Base-by-base conservation (phyloP, 2,797 vertebrate genomes). In the Antennarius maculatus region DNA sequence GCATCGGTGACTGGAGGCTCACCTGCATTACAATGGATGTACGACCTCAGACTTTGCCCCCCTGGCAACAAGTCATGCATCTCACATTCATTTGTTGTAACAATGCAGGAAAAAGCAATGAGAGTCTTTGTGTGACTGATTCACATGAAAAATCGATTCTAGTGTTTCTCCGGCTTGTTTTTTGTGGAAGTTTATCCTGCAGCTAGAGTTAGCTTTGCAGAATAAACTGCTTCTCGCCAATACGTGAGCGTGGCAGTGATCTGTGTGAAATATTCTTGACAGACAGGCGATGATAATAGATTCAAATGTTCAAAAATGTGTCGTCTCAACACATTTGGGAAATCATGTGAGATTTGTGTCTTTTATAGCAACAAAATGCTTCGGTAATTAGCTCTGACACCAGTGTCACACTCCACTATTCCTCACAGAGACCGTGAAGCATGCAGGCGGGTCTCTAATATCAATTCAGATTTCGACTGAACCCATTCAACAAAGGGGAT, bases 401-500 rank as follows among this genome's bases (percentile, higher is more conserved):
- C 5, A 11, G 13, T 46, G 14, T 34, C 23, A 31, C 41, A 28
- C 27, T 61, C 14, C 31, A 23, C 17, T 34, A 34, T n/a, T 66
- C 13, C 47, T 41, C 2, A 48, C 42, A 23, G 56, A 56, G 65
- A 53, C 1, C 17, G 11, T 27, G 11, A 55, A 23, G 28, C 48
- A 16, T 17, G 10, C 16, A 45, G 8, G 7, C 23, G 54, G 5
- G 23, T 34, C 31, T 2, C 31, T 34, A 34, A 34, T 34, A 34
- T 34, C 31, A 34, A 34, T 34, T 2, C 31, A 34, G 31, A 34
- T 34, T 34, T 34, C 5, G 11, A 66, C 46, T 45, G 45, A 62
- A 53, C 42, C 29, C 49, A 69, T 72, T 61, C 28, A 60, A 7
- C 23, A 56, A 2, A 43, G 55, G 41, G 42, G 49, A 71, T 17